phyloP scores from a whole-genome alignment of 2,797 vertebrate species.

The Acipenser ruthenus region DNA sequence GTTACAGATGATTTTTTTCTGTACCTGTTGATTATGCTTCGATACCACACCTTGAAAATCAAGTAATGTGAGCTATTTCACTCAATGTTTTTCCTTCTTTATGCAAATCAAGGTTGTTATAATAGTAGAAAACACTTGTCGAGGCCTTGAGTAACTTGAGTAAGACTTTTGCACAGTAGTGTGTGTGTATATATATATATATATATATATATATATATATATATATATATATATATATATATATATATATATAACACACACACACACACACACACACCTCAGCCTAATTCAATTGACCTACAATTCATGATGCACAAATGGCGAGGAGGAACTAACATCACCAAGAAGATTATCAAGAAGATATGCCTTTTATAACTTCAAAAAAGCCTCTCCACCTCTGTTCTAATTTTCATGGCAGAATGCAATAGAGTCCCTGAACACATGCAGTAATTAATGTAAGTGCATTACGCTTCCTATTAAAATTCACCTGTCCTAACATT shows the following conservation, averaged over 20 bases:
- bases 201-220: background rate
- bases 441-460: slow-evolving; percentile 59
- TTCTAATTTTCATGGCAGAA: slow-evolving; percentile 31
- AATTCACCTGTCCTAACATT: slow-evolving; percentile 56
- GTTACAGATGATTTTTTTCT: too few species aligned
- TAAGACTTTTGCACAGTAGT: too few species aligned
- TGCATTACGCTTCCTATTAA: slow-evolving; percentile 54
- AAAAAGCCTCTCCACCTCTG: background rate
- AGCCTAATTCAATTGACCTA: background rate
- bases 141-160: too few species aligned
- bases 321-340: background rate
- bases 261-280: background rate
- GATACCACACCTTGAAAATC: background rate
- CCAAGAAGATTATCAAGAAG: slow-evolving; percentile 4
- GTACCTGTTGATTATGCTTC: too few species aligned
- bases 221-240: background rate
- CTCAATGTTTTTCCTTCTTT: too few species aligned
- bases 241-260: background rate
- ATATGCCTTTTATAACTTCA: slow-evolving; percentile 6
- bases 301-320: too few species aligned
- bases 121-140: too few species aligned
- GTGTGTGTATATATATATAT: background rate
- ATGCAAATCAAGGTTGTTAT: too few species aligned
- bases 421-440: slow-evolving; percentile 38
- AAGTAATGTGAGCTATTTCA: background rate